phyloP scores from a whole-genome alignment of 2,797 vertebrate genomes.

The Calcarius lapponicus region DNA sequence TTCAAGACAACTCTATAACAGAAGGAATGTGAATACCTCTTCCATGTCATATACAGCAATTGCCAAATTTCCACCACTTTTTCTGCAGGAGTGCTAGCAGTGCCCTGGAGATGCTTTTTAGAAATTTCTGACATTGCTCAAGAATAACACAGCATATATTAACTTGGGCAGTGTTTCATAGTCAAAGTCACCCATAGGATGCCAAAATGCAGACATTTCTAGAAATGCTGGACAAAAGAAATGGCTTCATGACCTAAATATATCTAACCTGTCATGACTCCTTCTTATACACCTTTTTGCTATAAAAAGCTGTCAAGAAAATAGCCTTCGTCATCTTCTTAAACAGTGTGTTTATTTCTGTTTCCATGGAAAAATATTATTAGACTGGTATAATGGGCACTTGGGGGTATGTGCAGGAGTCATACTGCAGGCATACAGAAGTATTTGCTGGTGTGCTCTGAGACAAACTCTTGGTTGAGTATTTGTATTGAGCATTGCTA shows the following conservation, averaged over 20 bases:
- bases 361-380: background rate
- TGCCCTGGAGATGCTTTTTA: background rate
- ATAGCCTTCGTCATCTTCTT: background rate
- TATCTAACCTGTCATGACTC: background rate
- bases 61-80: background rate
- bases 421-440: background rate
- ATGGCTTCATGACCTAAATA: background rate
- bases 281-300: background rate
- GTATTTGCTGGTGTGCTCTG: background rate
- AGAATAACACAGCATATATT: background rate
- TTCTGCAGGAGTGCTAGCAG: background rate
- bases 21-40: background rate
- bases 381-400: background rate
- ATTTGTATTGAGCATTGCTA: background rate
- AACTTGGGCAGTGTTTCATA: background rate
- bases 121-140: background rate
- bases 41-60: background rate
- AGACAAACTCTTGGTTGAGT: background rate
- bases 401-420: background rate
- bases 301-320: background rate
- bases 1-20: constrained; percentile 1
- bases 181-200: background rate
- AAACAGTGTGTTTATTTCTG: background rate
- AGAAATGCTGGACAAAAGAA: background rate
- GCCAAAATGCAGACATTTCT: background rate